Percentiles rank a stretch among this genome's conserved stretches.
Conservation (phyloP, 2,888 invertebrate species). For the Dryocosmus kuriphilus region DNA sequence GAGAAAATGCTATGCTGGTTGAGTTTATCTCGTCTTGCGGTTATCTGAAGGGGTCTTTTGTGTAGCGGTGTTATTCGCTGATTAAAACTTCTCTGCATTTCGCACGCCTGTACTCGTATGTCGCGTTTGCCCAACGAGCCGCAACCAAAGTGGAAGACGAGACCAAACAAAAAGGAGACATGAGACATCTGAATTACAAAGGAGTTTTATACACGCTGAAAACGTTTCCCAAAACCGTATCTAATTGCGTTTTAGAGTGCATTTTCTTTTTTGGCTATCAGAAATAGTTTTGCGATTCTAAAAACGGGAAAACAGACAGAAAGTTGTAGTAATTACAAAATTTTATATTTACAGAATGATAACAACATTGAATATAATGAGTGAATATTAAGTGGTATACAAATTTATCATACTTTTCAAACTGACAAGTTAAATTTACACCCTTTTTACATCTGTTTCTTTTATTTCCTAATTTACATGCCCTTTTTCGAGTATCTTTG, state of each 20-base stretch:
- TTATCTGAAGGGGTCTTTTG: constrained; percentile 7
- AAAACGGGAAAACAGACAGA: background rate
- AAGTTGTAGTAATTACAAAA: background rate
- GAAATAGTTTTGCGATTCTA: too few relatives aligned
- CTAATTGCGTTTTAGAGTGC: background rate
- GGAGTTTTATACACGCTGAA: background rate
- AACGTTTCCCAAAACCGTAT: background rate
- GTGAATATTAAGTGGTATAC: background rate
- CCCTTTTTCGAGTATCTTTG: constrained; percentile 8
- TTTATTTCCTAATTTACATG: constrained; percentile 1
- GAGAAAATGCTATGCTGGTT: background rate
- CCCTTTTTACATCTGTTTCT: background rate
- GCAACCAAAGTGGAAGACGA: constrained; percentile 7
- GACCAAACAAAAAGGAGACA: background rate
- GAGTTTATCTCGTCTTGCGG: background rate
- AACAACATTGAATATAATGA: background rate
- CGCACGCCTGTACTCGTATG: constrained; percentile 7
- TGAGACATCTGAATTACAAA: constrained; percentile 1
- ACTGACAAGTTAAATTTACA: constrained; percentile 2
- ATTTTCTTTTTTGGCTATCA: background rate
- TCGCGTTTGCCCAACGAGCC: constrained; percentile 3
- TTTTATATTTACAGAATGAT: background rate
- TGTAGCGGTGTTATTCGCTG: background rate
- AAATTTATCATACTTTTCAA: background rate
- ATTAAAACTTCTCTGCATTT: constrained; percentile 1